Conservation (phyloP, 2,888 invertebrate species). For the Lamellibrachia satsuma region DNA sequence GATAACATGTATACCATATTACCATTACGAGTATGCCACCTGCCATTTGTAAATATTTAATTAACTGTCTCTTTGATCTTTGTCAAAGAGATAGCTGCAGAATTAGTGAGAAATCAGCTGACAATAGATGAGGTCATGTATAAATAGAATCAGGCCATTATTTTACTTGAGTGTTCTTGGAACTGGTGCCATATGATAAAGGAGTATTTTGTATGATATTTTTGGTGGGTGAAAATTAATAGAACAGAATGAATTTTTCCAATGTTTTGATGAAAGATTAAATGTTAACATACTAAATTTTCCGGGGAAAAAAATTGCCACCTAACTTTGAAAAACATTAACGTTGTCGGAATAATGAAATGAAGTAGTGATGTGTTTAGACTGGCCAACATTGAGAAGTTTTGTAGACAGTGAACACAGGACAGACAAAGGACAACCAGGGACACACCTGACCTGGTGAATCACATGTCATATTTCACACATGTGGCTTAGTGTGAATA, state of each 20-base stretch:
- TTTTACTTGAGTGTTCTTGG: too few relatives aligned
- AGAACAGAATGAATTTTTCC: too few relatives aligned
- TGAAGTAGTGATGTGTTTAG: neutral
- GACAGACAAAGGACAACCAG: neutral
- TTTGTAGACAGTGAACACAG: neutral
- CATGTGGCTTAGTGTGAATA: neutral
- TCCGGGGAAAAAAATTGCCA: too few relatives aligned
- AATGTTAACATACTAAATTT: too few relatives aligned
- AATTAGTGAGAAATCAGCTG: too few relatives aligned
- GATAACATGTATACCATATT: neutral
- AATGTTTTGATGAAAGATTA: too few relatives aligned
- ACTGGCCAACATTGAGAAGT: neutral
- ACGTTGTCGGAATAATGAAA: neutral
- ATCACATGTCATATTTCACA: too few relatives aligned
- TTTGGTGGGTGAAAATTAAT: too few relatives aligned
- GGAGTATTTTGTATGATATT: too few relatives aligned
- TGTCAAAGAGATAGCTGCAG: neutral
- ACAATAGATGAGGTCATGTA: too few relatives aligned
- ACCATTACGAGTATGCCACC: neutral
- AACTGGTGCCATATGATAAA: too few relatives aligned
- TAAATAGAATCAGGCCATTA: too few relatives aligned
- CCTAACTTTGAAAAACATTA: neutral
- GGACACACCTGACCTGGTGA: neutral
- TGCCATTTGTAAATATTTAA: neutral
- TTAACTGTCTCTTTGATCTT: neutral